Percentiles rank a stretch among this genome's conserved stretches.
Conservation (phyloP, 2,888 invertebrate genomes). For the Panzeria rudis region DNA sequence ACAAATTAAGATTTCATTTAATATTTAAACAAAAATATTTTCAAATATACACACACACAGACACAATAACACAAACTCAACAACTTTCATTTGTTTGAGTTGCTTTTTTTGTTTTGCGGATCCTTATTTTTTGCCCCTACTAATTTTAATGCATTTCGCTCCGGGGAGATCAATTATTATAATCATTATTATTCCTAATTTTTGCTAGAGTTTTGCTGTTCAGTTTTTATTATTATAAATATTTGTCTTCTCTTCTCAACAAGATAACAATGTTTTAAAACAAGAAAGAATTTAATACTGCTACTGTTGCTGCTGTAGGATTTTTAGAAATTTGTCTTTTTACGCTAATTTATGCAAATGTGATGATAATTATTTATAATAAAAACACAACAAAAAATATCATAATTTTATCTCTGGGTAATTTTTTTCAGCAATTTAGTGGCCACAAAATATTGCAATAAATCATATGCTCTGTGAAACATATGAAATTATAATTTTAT, state of each 20-base stretch:
- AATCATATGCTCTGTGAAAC: constrained; percentile 27
- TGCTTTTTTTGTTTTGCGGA: not conserved
- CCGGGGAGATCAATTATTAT: constrained; percentile 67
- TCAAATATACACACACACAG: not conserved
- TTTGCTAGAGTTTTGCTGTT: constrained; percentile 27
- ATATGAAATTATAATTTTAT: constrained; percentile 20
- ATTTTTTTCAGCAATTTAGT: not conserved
- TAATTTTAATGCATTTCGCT: constrained; percentile 64
- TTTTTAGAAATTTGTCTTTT: constrained; percentile 29
- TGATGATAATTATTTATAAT: constrained; percentile 67
- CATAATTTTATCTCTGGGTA: constrained; percentile 19
- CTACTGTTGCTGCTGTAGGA: constrained; percentile 1
- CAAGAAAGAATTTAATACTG: constrained; percentile 20
- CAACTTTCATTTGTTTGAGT: constrained; percentile 16
- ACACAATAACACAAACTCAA: not conserved
- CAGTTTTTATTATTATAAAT: constrained; percentile 30
- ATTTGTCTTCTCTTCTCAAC: constrained; percentile 33
- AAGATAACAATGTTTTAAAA: constrained; percentile 36
- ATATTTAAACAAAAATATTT: constrained; percentile 3
- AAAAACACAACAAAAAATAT: not conserved
- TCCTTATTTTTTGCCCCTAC: constrained; percentile 23
- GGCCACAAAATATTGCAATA: constrained; percentile 36
- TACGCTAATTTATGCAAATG: constrained; percentile 70
- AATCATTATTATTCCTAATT: constrained; percentile 67
- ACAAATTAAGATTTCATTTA: constrained; percentile 39